Evolutionary conservation across 2,113 vertebrate genomes (phyloP).

Genomic region (Austrofundulus limnaeus): DNA sequence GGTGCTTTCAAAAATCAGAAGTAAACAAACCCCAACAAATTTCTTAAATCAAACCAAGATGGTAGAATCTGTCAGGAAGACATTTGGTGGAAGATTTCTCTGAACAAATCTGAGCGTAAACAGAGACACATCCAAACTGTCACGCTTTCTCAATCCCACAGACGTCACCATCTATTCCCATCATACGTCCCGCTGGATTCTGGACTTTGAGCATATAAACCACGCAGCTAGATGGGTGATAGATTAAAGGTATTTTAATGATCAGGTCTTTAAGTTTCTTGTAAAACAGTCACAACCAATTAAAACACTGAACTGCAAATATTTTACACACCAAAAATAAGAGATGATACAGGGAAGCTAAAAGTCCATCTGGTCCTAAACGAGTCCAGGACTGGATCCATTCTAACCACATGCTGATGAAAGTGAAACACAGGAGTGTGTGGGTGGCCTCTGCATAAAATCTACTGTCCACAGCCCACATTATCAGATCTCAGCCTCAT

Average conservation of each 20-base stretch:
- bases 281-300: not conserved
- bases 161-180: too few relatives aligned
- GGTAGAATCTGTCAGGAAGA: too few relatives aligned
- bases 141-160: too few relatives aligned
- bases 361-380: constrained; percentile 32
- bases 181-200: too few relatives aligned
- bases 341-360: constrained; percentile 18
- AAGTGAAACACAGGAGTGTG: constrained; percentile 33
- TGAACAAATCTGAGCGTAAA: too few relatives aligned
- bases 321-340: not conserved
- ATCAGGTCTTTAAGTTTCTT: not conserved
- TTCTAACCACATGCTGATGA: constrained; percentile 29
- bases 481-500: constrained; percentile 7
- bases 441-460: constrained; percentile 49
- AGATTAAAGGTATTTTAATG: not conserved
- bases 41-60: too few relatives aligned
- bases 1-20: too few relatives aligned
- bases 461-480: constrained; percentile 29
- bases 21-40: too few relatives aligned
- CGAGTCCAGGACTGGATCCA: constrained; percentile 18
- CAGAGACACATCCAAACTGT: too few relatives aligned
- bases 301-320: not conserved
- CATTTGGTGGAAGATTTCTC: too few relatives aligned
- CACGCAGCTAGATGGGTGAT: too few relatives aligned
- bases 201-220: too few relatives aligned